phyloP scores from a whole-genome alignment of 2,888 invertebrate species.

The Mythimna loreyi region DNA sequence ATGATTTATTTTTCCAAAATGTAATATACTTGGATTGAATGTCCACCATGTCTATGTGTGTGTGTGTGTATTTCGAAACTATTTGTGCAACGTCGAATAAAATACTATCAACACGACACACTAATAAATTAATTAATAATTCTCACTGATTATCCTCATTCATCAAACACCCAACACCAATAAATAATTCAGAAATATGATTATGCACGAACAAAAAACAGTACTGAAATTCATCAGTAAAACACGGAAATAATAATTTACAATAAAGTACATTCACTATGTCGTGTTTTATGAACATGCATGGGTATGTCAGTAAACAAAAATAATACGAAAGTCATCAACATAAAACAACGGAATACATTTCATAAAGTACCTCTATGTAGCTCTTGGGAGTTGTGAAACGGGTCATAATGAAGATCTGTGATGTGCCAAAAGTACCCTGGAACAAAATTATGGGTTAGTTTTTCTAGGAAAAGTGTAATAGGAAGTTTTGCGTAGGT shows the following conservation, averaged over 20 bases:
- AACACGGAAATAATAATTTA: constrained; percentile 47
- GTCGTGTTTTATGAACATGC: constrained; percentile 41
- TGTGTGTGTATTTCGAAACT: background rate
- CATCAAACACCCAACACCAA: constrained; percentile 29
- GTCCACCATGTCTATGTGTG: too few relatives aligned
- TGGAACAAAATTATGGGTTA: constrained; percentile 88
- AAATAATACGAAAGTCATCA: constrained; percentile 70
- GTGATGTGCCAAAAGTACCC: constrained; percentile 99
- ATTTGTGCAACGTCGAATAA: background rate
- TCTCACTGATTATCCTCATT: constrained; percentile 33
- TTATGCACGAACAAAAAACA: constrained; percentile 17
- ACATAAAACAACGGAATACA: constrained; percentile 61
- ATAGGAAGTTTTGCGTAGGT: constrained; percentile 26
- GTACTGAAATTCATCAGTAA: constrained; percentile 20
- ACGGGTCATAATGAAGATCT: constrained; percentile 97
- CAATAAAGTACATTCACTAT: constrained; percentile 22
- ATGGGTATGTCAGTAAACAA: constrained; percentile 25
- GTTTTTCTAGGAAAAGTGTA: constrained; percentile 40
- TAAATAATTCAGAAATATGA: constrained; percentile 25
- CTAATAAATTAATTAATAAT: constrained; percentile 30
- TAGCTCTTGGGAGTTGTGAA: constrained; percentile 89
- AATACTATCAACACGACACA: constrained; percentile 13
- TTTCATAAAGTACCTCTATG: constrained; percentile 82
- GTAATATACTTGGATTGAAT: too few relatives aligned
- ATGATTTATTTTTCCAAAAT: too few relatives aligned